Base-by-base conservation (phyloP, 2,888 invertebrate genomes). In the Pandemis cinnamomeana region DNA sequence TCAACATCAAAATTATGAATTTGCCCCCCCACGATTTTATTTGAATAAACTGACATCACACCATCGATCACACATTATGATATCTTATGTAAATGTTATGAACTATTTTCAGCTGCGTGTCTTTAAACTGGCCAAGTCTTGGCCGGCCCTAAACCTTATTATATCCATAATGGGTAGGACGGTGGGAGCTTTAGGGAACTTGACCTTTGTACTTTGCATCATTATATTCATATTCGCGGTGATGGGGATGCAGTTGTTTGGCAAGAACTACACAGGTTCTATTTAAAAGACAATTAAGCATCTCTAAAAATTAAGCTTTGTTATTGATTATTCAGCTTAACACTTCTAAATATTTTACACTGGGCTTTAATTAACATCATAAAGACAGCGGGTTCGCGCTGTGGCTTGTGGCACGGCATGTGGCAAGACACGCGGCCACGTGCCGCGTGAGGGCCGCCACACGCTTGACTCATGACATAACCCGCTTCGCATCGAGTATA, bases 141-240 rank as follows among this genome's bases (percentile, higher is more conserved):
- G 98, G 98, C 98, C 98, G 85, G 98, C 98, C 82, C 95, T 99
- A 91, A 99, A 98, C 95, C 96, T 98, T 94, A 96, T 99, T 86
- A 98, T 99, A 92, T 98, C 98, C 88, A 98, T 98, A 91, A 98
- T 98, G 97, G 98, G 98, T 86, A 96, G 98, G 95, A 98, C 98
- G 63, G 97, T 98, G 95, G 98, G 98, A 88, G 98, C 98, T 88
- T 95, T 99, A 94, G 98, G 98, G 95, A 98, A 98, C 95, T 95
- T 98, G 94, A 98, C 98, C 86, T 98, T 98, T 95, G 98, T 98
- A 87, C 95, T 98, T 92, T 97, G 97, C 92, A 99, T 99, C 94
- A 98, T 98, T 94, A 98, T 98, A 95, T 98, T 98, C 95, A 98
- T 98, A 94, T 99, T 98, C 92, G 98, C 98, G 92, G 98, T 98